These are phyloP conservation scores for Apamea crenata DNA, from an alignment of 2,888 invertebrate genomes.

Conservation along the genomic window DNA sequence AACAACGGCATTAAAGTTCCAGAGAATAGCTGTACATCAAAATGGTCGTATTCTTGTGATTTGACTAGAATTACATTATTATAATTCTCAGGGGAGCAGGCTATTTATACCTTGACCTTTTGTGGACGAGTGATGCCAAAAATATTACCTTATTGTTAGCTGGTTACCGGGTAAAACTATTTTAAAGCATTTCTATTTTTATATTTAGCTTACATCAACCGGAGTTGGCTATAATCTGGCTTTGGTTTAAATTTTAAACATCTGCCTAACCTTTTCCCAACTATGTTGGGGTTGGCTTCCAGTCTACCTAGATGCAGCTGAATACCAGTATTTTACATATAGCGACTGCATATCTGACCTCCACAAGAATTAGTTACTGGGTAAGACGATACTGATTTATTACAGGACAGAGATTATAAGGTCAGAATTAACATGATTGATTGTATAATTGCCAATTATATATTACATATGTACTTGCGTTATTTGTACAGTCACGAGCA, in stretches of 20 bases:
- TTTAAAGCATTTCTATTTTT: conserved; percentile 4
- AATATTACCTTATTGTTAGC: conserved; percentile 17
- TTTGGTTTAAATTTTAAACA: not conserved
- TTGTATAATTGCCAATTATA: not conserved
- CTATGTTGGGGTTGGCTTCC: too few relatives aligned
- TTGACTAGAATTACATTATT: conserved; percentile 14
- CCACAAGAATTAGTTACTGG: too few relatives aligned
- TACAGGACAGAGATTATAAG: too few relatives aligned
- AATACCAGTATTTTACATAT: too few relatives aligned
- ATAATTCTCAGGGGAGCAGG: not conserved
- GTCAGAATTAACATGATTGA: not conserved
- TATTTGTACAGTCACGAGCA: too few relatives aligned
- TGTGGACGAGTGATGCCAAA: not conserved
- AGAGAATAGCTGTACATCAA: conserved; percentile 11
- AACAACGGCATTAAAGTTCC: not conserved
- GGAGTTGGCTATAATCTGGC: not conserved
- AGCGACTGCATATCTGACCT: too few relatives aligned
- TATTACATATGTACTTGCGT: not conserved
- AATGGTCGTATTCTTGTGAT: conserved; percentile 6
- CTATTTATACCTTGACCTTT: conserved; percentile 33
- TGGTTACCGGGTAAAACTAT: not conserved
- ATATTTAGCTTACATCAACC: conserved; percentile 6
- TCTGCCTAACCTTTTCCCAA: too few relatives aligned
- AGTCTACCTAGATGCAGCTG: too few relatives aligned
- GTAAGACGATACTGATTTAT: too few relatives aligned